Base-by-base conservation (phyloP, 2,888 invertebrate species). In the Junonia oenone region DNA sequence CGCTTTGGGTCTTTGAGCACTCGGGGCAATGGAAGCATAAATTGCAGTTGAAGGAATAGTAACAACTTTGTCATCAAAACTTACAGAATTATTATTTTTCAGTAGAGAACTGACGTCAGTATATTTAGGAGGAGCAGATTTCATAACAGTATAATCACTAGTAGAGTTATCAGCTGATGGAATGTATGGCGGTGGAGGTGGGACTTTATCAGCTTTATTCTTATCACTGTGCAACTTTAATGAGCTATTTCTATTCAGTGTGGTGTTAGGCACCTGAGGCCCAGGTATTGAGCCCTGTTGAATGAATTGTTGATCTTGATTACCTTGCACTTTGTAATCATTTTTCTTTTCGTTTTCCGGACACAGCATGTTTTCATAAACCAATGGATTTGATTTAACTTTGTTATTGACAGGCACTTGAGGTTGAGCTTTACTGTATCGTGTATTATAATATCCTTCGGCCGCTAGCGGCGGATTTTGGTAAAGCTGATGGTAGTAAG, bases 351-450 rank as follows among this genome's bases (percentile, higher is more conserved):
- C 88, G 71, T 66, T 81, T 55, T 88, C 86, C 61, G 81, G 80
- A 79, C 75, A 91, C 66, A 82, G 73, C 89, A 89, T 86, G 61
- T 90, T 90, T 76, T 90, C 92, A 76, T 81, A 92, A 68, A 81
- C 86, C 68, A 64, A 71, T 58, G 85, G 90, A 73, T 73, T 85
- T 63, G 68, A 65, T 73, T 83, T 85, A 61, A 79, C 72, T 68
- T 84, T 89, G 15, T 81, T 76, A 62, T 92, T 92, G 15, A 92
- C 91, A 56, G 95, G 94, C 40, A 95, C 94, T 82, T 96, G 96
- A 0, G 96, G 96, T 73, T 96, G 96, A 6, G 96, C 96, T 76
- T 95, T 95, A 62, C 94, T 93, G 65, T 92, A 92, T 37, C 86
- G 83, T n/a, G 90, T 89, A 72, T 87, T 91, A 85, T 81, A 91